Evolutionary conservation across 2,888 invertebrate species (phyloP).

Genomic region (Phengaris arion): DNA sequence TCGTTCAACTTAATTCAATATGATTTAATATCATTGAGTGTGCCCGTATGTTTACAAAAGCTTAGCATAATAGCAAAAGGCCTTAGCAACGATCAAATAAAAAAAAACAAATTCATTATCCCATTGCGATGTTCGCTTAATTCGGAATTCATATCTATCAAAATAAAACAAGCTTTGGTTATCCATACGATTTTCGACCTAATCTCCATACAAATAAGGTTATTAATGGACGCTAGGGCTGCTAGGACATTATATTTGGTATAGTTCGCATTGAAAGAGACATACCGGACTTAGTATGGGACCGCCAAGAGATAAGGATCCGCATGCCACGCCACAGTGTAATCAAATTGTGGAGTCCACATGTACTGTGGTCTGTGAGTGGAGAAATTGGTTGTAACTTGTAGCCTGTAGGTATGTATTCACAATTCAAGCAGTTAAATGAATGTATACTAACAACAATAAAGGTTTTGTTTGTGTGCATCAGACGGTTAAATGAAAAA

Average conservation of each 20-base stretch:
- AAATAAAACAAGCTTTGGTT: neutral
- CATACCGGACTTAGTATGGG: conserved; percentile 59
- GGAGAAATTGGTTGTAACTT: neutral
- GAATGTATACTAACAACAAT: neutral
- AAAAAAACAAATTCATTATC: neutral
- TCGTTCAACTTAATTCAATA: neutral
- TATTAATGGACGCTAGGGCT: neutral
- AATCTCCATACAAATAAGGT: neutral
- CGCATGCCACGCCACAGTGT: conserved; percentile 43
- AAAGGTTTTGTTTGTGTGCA: no score
- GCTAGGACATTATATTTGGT: conserved; percentile 1
- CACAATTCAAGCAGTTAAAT: neutral
- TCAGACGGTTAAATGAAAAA: no score
- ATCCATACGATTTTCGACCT: neutral
- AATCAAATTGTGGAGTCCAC: neutral
- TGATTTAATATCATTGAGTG: neutral
- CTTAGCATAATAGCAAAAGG: neutral
- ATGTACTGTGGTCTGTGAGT: neutral
- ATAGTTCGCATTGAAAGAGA: conserved; percentile 50
- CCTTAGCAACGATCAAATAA: neutral
- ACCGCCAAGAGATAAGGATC: conserved; percentile 61
- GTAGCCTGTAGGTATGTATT: neutral
- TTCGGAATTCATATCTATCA: conserved; percentile 13
- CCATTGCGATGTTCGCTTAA: conserved; percentile 7
- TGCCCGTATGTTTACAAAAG: neutral